Base-by-base conservation (phyloP, 1,140 invertebrate species). In the Drosophila mauritiana region DNA sequence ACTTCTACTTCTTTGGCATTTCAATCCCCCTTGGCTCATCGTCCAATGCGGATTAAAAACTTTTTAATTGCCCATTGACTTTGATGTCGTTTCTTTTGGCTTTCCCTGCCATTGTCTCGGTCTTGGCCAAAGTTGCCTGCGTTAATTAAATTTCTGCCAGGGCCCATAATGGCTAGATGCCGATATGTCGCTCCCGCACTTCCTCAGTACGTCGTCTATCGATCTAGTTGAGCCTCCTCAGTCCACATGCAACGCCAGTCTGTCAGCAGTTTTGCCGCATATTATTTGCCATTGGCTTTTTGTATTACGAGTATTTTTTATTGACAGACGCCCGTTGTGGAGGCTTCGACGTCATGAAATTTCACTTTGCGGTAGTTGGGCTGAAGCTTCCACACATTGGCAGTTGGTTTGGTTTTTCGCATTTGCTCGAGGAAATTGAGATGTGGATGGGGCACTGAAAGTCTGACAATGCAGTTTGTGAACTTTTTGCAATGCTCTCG, bases 131-230 rank as follows among this genome's bases (percentile, higher is more conserved):
- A 70, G 52, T 70, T 70, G 42, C 39, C 31, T 39, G 43, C 52
- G 51, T 85, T 85, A 85, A 85, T 85, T 85, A 85, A 85, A 70
- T 85, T 85, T 85, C 59, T 72, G 81, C 72, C 57, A 37, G 55
- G 61, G 57, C 53, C 57, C 63, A 73, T 77, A 84, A 77, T 69
- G 54, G 68, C 80, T 73, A 85, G 84, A 85, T 85, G 76, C 67
- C 81, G 62, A 77, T 80, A 55, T 79, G 49, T 80, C 59, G 43
- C 31, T 51, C 15, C 42, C 52, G 22, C 40, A 22, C 31, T 43
- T 40, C 37, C 25, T 22, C 11, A 27, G 46, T 52, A 40, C 20
- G 20, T 22, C 37, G n/a, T 22, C 49, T 49, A 70, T 70, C 68
- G 68, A 58, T 57, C 34, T 59, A 13, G 36, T 39, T 31, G 12